Base-by-base conservation (phyloP, 2,113 vertebrate genomes). In the Petromus typicus region DNA sequence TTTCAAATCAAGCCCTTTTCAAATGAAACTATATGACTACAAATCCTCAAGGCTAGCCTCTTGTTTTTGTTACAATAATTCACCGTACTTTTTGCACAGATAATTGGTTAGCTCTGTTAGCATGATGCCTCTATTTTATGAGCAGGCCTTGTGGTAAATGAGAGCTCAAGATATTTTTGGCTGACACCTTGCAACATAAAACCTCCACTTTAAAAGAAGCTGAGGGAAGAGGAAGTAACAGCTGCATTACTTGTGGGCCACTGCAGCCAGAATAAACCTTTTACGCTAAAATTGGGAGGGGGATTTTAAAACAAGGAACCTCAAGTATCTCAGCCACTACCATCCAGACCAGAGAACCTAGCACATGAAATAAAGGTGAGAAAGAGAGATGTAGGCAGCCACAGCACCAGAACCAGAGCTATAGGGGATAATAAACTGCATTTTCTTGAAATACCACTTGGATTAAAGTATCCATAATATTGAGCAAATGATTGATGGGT, bases 391-490 rank as follows among this genome's bases (percentile, higher is more conserved):
- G 30, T 12, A 61, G 7, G 3, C 7, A 25, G 63, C 3, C n/a
- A 30, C 18, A 64, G 25, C 1, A 16, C 76, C 30, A 32, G 12
- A 87, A 17, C 57, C 14, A 66, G 11, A 81, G 5, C 56, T 48
- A 13, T 4, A 11, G 23, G 23, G 4, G 6, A 30, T 12, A n/a
- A 0, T 3, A 43, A 25, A 11, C 23, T 30, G 2, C 6, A 18
- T 43, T 84, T 67, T 83, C 67, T 84, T 67, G 43, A 43, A 7
- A 63, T 5, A 76, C 2, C 13, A 51, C 48, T 34, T 95, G 22
- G 43, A 51, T 13, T 51, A 59, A 67, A 57, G 8, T 4, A 48
- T 73, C 45, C 0, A 54, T 45, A 82, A 92, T 14, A 16, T 16
- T 78, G 40, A 83, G 17, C 34, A 67, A 45, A 32, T 7, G 27